Evolutionary conservation across 2,888 invertebrate species (phyloP).

Genomic region (Halictus quadricinctus): DNA sequence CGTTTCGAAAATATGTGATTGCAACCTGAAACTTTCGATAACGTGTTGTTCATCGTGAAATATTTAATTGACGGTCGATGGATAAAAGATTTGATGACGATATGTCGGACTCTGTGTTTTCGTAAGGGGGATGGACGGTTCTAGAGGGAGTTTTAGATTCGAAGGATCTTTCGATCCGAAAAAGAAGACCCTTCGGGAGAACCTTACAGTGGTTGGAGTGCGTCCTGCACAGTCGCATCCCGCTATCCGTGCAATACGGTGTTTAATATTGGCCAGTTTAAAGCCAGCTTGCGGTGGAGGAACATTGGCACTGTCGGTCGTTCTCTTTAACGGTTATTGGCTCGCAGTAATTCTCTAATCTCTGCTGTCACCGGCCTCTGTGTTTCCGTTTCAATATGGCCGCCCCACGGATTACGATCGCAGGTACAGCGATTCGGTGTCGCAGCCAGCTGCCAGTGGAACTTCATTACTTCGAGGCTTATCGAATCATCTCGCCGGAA

Average conservation of each 20-base stretch:
- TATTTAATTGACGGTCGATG: neutral
- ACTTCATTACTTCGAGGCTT: conserved; percentile 77
- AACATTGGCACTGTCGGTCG: conserved; percentile 77
- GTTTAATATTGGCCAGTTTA: conserved; percentile 77
- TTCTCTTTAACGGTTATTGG: conserved; percentile 82
- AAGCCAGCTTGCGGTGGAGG: conserved; percentile 75
- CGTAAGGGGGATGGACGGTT: neutral
- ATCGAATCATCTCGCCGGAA: conserved; percentile 74
- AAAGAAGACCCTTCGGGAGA: neutral
- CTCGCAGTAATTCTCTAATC: conserved; percentile 81
- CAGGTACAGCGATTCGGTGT: conserved; percentile 57
- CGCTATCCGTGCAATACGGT: conserved; percentile 69
- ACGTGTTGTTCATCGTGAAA: neutral
- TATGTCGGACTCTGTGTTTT: neutral
- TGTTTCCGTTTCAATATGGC: conserved; percentile 80
- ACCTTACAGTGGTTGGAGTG: conserved; percentile 29
- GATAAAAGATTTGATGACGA: neutral
- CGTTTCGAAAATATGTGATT: neutral
- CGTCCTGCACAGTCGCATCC: conserved; percentile 55
- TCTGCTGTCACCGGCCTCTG: conserved; percentile 79
- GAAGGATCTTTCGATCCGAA: neutral
- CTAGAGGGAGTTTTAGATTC: neutral
- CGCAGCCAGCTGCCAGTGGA: conserved; percentile 74
- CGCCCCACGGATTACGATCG: conserved; percentile 73
- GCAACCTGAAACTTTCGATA: neutral